phyloP scores from a whole-genome alignment of 2,888 invertebrate species.

The Tinea pellionella region DNA sequence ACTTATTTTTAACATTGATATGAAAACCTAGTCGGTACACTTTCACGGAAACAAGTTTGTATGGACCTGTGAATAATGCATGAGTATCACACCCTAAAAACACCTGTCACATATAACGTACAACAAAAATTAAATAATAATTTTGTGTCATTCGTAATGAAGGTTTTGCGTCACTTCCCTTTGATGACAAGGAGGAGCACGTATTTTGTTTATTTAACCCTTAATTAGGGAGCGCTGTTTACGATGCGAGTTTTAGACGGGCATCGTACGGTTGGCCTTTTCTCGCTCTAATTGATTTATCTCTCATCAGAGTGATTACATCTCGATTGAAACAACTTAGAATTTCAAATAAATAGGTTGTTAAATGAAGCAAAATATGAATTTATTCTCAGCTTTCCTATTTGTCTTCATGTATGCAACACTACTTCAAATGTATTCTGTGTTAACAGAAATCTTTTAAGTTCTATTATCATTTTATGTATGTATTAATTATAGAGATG shows the following conservation, averaged over 20 bases:
- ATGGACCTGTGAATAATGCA: neutral
- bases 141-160: neutral
- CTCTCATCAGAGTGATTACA: slow-evolving; percentile 10
- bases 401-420: neutral
- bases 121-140: slow-evolving; percentile 12
- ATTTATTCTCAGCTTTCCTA: neutral
- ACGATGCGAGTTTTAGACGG: slow-evolving; percentile 42
- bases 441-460: no score
- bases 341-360: neutral
- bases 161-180: neutral
- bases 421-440: no score
- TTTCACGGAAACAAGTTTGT: neutral
- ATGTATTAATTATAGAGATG: no score
- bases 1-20: no score
- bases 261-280: slow-evolving; percentile 43
- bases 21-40: no score
- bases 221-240: slow-evolving; percentile 48
- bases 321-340: slow-evolving; percentile 8
- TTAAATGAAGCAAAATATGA: neutral
- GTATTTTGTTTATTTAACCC: slow-evolving; percentile 31
- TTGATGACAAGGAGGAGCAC: slow-evolving; percentile 14
- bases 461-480: no score
- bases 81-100: neutral
- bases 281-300: slow-evolving; percentile 44
- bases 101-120: neutral